Percentiles rank a stretch among this genome's conserved stretches.
These are phyloP conservation scores for Zaprionus davidi DNA, from an alignment of 1,140 invertebrate species.

Conservation along the genomic window DNA sequence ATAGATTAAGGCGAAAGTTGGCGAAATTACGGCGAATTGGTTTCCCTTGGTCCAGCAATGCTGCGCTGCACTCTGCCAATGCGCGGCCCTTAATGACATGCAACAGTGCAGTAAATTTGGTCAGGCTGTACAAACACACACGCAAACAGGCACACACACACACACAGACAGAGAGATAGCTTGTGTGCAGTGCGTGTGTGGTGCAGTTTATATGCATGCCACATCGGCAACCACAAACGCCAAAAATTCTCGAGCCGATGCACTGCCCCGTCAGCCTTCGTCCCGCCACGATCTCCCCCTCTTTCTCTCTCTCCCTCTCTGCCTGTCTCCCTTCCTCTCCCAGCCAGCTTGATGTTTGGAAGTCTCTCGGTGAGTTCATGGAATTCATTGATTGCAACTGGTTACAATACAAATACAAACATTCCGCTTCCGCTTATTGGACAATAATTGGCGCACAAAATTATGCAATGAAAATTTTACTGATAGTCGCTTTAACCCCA, in stretches of 20 bases:
- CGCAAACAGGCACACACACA: not conserved
- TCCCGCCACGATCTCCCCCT: not conserved
- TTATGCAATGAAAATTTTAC: conserved; percentile 40
- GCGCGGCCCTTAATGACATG: conserved; percentile 47
- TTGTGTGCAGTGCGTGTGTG: not conserved
- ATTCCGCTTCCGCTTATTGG: conserved; percentile 49
- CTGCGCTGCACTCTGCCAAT: not conserved
- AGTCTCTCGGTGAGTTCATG: conserved; percentile 32
- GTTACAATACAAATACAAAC: conserved; percentile 50
- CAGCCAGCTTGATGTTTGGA: not conserved
- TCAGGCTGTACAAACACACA: conserved; percentile 24
- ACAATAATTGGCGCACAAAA: conserved; percentile 55
- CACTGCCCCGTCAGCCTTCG: not conserved
- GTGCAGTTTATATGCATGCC: conserved; percentile 20
- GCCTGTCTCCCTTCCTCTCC: not conserved
- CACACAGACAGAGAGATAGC: not conserved
- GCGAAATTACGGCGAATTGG: conserved; percentile 20
- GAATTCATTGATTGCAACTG: conserved; percentile 55
- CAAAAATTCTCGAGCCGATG: conserved; percentile 45
- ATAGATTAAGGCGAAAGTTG: not conserved
- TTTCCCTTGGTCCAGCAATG: not conserved
- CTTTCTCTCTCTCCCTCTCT: not conserved
- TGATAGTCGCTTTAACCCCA: conserved; percentile 16
- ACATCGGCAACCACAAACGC: conserved; percentile 52
- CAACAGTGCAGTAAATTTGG: conserved; percentile 52